Evolutionary conservation across 1,140 invertebrate genomes (phyloP).

Genomic region (Gryon sp.): DNA sequence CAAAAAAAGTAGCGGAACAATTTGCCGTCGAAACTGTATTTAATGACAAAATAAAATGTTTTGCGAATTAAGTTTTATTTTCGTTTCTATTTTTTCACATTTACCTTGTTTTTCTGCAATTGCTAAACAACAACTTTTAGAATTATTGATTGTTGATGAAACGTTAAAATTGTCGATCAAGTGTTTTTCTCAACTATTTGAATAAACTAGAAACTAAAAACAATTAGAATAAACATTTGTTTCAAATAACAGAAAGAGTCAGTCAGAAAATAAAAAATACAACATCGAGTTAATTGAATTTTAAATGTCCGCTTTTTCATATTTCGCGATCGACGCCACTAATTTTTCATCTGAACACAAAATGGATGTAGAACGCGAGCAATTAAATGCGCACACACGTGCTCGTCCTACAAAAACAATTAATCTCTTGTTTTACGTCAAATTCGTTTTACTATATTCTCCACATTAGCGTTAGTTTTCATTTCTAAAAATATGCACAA

Average conservation of each 20-base stretch:
- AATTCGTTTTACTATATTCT: constrained; percentile 4
- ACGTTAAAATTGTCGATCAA: too few relatives aligned
- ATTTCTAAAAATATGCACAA: too few relatives aligned
- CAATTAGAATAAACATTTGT: constrained; percentile 7
- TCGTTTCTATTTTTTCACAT: not conserved
- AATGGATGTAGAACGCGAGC: constrained; percentile 12
- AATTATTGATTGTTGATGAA: too few relatives aligned
- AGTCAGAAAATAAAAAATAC: not conserved
- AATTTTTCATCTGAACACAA: constrained; percentile 32
- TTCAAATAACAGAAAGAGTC: too few relatives aligned
- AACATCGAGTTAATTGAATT: constrained; percentile 43
- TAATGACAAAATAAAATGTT: constrained; percentile 25
- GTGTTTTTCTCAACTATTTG: too few relatives aligned
- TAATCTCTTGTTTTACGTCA: constrained; percentile 18
- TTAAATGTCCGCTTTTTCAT: constrained; percentile 32
- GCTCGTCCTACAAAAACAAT: constrained; percentile 14
- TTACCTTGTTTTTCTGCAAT: too few relatives aligned
- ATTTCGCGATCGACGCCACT: constrained; percentile 20
- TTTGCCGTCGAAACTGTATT: constrained; percentile 28
- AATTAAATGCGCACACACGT: constrained; percentile 16
- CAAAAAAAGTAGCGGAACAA: constrained; percentile 4
- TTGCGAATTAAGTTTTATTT: constrained; percentile 2
- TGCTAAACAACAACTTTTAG: not conserved
- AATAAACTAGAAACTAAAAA: constrained; percentile 13
- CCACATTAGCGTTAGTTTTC: not conserved